Evolutionary conservation across 2,888 invertebrate genomes (phyloP).

Genomic region (Stegana nigrithorax): DNA sequence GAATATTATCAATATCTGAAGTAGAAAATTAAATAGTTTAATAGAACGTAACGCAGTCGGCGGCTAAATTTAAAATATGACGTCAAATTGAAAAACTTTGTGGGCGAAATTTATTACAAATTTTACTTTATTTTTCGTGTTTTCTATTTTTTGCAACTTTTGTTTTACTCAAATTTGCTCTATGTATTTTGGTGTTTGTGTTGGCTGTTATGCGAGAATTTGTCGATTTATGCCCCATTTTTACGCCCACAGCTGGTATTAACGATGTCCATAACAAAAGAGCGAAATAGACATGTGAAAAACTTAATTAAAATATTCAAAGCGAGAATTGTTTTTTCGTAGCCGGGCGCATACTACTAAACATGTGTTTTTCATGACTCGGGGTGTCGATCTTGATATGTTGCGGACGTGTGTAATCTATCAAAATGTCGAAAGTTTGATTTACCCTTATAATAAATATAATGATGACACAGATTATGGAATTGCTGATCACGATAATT

Average conservation of each 20-base stretch:
- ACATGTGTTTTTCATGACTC: too few relatives aligned
- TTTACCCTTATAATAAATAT: neutral
- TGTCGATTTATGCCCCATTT: neutral
- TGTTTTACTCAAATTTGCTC: neutral
- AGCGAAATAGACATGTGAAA: slow-evolving; percentile 7
- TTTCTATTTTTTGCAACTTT: neutral
- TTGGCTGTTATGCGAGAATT: too few relatives aligned
- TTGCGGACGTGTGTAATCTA: slow-evolving; percentile 45
- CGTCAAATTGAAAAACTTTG: slow-evolving; percentile 45
- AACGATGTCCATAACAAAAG: slow-evolving; percentile 51
- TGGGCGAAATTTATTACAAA: slow-evolving; percentile 55
- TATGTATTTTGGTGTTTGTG: too few relatives aligned
- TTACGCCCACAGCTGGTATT: slow-evolving; percentile 43
- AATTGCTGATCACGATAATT: neutral
- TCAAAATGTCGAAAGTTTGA: slow-evolving; percentile 37
- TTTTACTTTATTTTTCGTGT: neutral
- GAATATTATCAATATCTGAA: too few relatives aligned
- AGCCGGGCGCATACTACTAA: too few relatives aligned
- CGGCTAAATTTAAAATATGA: slow-evolving; percentile 53
- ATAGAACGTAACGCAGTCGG: neutral
- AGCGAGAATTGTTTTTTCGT: slow-evolving; percentile 12
- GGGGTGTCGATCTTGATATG: slow-evolving; percentile 8
- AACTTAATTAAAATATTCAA: slow-evolving; percentile 15
- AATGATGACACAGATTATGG: neutral
- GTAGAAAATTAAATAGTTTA: neutral